Evolutionary conservation across 2,888 invertebrate species (phyloP), one percentile per base, ranked within the genome.

Genomic region (Exocentrus adspersus): DNA sequence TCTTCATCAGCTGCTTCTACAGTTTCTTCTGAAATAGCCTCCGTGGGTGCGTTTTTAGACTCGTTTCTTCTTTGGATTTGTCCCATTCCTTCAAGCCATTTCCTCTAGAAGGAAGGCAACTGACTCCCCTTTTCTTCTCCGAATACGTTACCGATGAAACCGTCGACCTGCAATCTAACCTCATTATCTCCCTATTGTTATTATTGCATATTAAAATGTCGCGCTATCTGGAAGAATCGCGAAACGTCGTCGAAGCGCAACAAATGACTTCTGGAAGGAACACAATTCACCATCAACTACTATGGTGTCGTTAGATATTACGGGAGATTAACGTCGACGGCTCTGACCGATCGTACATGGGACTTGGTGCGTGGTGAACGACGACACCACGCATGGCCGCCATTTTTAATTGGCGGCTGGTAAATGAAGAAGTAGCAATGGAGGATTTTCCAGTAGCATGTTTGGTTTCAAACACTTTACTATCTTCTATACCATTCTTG

Each of bases 121-220:
- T n/a, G n/a, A n/a, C n/a, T n/a, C n/a, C n/a, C n/a, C n/a, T n/a
- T n/a, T n/a, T n/a, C n/a, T n/a, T n/a, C n/a, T n/a, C n/a, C n/a
- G n/a, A n/a, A n/a, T n/a, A n/a, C n/a, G n/a, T n/a, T n/a, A n/a
- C n/a, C n/a, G n/a, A n/a, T n/a, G n/a, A n/a, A n/a, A 21, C n/a
- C 21, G 41, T 16, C 20, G 17, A 43, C 43, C 43, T 2, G 28
- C n/a, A 51, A 60, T 60, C 48, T 52, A 14, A 32, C 37, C 21
- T 60, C 57, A 61, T 65, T 61, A 61, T 62, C 59, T 52, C 7
- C 7, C 57, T 43, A 64, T 63, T 61, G 64, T 67, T 73, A 72
- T 74, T 72, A 75, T 75, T 71, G 74, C 71, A 74, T 73, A 75
- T 76, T 77, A 77, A 75, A 75, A 74, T 74, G 73, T 75, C 74